These are phyloP conservation scores for Trogon melanurus DNA, from an alignment of 2,113 vertebrate species.

Conservation along the genomic window DNA sequence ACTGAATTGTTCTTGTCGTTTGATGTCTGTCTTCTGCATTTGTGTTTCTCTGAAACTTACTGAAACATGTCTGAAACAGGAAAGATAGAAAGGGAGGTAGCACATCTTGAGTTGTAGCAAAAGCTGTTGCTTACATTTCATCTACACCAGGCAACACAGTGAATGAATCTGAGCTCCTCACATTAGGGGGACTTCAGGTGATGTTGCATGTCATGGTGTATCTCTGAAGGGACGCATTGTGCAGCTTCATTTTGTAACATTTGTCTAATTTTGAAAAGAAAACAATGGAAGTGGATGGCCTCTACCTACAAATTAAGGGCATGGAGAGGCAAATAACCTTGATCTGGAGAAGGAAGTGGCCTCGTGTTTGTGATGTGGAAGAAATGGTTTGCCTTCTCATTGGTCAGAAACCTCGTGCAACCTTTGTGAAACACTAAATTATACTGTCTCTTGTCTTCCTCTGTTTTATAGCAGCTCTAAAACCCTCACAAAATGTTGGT, in stretches of 20 bases:
- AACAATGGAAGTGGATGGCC: not conserved
- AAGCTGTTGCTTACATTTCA: not conserved
- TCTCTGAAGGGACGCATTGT: not conserved
- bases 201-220: not conserved
- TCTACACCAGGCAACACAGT: not conserved
- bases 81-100: not conserved
- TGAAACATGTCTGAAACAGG: not conserved
- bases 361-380: not conserved
- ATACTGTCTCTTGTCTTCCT: not conserved
- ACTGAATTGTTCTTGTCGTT: not conserved
- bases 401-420: fast-evolving
- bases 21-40: not conserved
- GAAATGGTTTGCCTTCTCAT: not conserved
- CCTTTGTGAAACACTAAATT: not conserved
- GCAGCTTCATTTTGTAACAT: not conserved
- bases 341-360: not conserved
- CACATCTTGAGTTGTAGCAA: not conserved
- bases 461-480: not conserved
- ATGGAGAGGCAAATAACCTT: not conserved
- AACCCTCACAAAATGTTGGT: not conserved
- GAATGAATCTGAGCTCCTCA: not conserved
- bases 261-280: not conserved
- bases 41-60: not conserved
- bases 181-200: not conserved
- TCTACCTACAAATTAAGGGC: not conserved